Percentiles rank a stretch among this genome's conserved stretches.
phyloP scores from a whole-genome alignment of 1,140 invertebrate genomes.

The Tetramorium parvispinum region DNA sequence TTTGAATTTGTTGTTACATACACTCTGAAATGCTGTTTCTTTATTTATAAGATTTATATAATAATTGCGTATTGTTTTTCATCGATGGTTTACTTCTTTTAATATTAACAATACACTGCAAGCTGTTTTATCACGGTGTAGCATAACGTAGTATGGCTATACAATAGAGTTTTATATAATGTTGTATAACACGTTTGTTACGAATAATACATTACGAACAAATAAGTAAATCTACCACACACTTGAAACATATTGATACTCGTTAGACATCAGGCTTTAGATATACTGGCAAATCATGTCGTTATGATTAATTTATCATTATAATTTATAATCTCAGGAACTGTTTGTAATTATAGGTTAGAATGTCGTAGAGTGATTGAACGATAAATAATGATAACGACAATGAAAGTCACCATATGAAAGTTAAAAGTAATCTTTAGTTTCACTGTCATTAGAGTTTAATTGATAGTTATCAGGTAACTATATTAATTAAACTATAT shows the following conservation, averaged over 20 bases:
- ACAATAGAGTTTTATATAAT: not conserved
- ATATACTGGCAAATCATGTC: not conserved
- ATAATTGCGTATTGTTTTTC: not conserved
- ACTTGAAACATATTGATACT: not conserved
- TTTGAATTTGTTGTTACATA: not conserved
- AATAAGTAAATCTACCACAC: not conserved
- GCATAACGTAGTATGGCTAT: not conserved
- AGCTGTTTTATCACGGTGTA: not conserved
- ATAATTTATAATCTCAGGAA: constrained; percentile 21
- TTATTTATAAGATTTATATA: not conserved
- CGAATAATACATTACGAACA: not conserved
- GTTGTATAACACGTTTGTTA: not conserved
- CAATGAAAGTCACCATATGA: not conserved
- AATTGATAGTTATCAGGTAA: not conserved
- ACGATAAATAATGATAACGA: constrained; percentile 35
- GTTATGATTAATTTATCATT: constrained; percentile 19
- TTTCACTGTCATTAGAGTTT: not conserved
- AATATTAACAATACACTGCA: not conserved
- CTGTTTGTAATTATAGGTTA: constrained; percentile 34
- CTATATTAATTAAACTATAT: no score
- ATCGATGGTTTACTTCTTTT: not conserved
- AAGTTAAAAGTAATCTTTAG: not conserved
- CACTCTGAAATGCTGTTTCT: not conserved
- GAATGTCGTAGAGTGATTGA: constrained; percentile 9
- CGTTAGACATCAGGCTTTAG: not conserved